Conservation (phyloP, 2,797 vertebrate species). For the Halcyon smyrnensis region DNA sequence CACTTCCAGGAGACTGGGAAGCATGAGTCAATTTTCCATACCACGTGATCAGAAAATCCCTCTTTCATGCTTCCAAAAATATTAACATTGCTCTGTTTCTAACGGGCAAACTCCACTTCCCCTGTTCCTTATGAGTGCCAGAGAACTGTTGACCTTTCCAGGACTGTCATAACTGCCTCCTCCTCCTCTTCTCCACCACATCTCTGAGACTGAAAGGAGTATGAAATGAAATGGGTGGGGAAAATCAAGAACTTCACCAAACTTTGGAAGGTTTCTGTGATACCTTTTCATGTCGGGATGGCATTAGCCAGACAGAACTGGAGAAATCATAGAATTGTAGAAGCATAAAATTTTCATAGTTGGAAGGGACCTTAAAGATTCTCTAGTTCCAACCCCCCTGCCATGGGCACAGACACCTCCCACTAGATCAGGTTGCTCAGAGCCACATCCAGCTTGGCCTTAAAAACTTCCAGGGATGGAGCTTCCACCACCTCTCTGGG, state of each 20-base stretch:
- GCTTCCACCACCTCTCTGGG: too few relatives aligned
- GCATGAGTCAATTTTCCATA: neutral
- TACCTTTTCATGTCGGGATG: neutral
- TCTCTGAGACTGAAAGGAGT: neutral
- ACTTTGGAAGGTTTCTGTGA: neutral
- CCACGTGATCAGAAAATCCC: neutral
- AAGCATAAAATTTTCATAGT: too few relatives aligned
- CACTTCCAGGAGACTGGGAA: neutral
- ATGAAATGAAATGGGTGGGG: neutral
- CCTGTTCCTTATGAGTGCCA: neutral
- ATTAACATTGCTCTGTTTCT: neutral
- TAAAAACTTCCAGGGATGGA: too few relatives aligned
- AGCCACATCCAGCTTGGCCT: too few relatives aligned
- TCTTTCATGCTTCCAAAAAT: neutral
- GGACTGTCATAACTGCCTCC: neutral
- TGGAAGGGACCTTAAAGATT: too few relatives aligned
- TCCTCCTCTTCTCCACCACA: neutral
- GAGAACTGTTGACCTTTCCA: neutral
- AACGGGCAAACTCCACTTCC: neutral
- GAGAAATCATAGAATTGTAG: neutral
- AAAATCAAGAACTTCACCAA: neutral
- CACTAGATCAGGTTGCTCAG: too few relatives aligned
- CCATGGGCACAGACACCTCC: too few relatives aligned
- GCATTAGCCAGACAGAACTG: neutral
- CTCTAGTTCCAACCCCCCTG: too few relatives aligned